Base-by-base conservation (phyloP, 2,113 vertebrate genomes). In the Barnardius zonarius region DNA sequence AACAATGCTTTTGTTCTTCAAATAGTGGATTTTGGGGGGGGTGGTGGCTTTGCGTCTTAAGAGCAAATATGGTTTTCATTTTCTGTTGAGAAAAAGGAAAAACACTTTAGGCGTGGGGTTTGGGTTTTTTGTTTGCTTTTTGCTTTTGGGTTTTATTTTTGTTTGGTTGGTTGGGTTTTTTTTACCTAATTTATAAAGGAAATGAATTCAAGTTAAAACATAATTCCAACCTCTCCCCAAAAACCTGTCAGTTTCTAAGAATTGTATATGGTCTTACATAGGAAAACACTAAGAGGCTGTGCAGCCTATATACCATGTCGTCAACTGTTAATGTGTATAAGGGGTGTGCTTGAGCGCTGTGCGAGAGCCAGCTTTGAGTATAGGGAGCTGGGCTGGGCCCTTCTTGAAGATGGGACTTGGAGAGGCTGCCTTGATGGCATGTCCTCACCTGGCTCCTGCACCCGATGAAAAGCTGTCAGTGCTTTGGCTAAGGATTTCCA, bases 391-490 rank as follows among this genome's bases (percentile, higher is more conserved):
- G 4, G 6, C n/a, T 49, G 37, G 78, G 15, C 3, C 37, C 8
- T 13, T 61, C 5, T 11, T 55, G 6, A 8, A 41, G 19, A 28
- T 0, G 5, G 6, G 10, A n/a, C 52, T 46, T 77, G 13, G 4
- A 51, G 17, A 19, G 18, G 2, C 1, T n/a, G 28, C 17, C 17
- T 49, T 0, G 0, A 5, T 14, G n/a, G 9, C 3, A 3, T 67
- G 22, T n/a, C 13, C 8, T 67, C 0, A 0, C 7, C 28, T 3
- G n/a, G 8, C 9, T 37, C 27, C 31, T 20, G n/a, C 6, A 7
- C 8, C 11, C 0, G 0, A 5, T 0, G 0, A 18, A 75, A 88
- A 67, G 19, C 27, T 7, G 2, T 44, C 49, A 37, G 37, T 3
- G 3, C 51, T 70, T 69, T 75, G 35, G 6, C 37, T 33, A 17